Evolutionary conservation across 2,888 invertebrate genomes (phyloP).

Genomic region (Ceraclea dissimilis): DNA sequence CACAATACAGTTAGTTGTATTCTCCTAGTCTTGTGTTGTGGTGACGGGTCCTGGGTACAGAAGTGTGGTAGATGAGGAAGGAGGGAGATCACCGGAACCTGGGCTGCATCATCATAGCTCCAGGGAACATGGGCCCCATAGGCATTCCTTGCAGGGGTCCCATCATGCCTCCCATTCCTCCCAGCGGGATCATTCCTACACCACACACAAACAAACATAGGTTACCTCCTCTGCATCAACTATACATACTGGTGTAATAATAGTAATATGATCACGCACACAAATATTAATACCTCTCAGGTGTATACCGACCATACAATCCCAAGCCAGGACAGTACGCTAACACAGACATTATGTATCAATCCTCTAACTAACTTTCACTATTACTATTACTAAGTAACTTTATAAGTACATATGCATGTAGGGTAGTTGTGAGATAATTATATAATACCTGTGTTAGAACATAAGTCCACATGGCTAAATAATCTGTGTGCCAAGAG

Average conservation of each 20-base stretch:
- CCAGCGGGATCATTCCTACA: constrained; percentile 25
- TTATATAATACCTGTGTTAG: neutral
- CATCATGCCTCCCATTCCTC: constrained; percentile 25
- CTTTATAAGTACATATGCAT: no score
- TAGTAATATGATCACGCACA: neutral
- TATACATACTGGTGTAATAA: neutral
- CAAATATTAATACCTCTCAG: neutral
- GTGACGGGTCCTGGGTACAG: constrained; percentile 19
- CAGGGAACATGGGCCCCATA: constrained; percentile 20
- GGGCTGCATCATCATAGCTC: constrained; percentile 62
- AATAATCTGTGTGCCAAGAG: neutral
- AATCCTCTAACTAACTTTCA: no score
- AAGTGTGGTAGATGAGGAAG: constrained; percentile 37
- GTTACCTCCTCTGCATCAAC: neutral
- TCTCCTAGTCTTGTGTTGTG: no score
- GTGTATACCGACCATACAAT: neutral
- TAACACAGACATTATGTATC: neutral
- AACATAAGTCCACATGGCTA: neutral
- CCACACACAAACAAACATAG: constrained; percentile 10
- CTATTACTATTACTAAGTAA: no score
- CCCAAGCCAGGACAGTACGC: neutral
- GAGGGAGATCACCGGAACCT: constrained; percentile 75
- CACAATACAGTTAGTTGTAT: no score
- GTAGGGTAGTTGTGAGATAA: no score
- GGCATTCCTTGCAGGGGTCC: constrained; percentile 20